phyloP scores from a whole-genome alignment of 2,113 vertebrate species.

The Cebidichthys violaceus region DNA sequence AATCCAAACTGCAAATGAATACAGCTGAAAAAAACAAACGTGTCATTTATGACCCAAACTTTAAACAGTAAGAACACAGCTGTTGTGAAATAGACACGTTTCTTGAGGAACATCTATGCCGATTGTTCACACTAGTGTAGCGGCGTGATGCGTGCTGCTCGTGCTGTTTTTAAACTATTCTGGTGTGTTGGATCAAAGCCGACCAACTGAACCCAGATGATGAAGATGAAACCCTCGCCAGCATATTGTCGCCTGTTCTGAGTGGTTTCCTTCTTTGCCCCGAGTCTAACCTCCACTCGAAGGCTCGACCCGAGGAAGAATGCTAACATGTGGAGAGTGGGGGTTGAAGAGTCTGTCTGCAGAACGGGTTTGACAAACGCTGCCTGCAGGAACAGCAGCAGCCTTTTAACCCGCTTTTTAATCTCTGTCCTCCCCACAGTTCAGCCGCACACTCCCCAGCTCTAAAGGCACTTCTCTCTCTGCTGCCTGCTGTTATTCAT shows the following conservation, averaged over 20 bases:
- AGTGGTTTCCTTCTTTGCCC: conserved; percentile 65
- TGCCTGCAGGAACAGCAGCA: conserved; percentile 60
- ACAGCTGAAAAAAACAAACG: not conserved
- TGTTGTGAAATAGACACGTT: not conserved
- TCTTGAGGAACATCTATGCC: not conserved
- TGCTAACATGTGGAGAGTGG: conserved; percentile 64
- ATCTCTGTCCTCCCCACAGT: conserved; percentile 74
- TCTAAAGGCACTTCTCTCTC: conserved; percentile 18
- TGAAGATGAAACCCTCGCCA: not conserved
- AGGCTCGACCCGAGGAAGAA: conserved; percentile 73
- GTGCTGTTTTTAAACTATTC: conserved; percentile 33
- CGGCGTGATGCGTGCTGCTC: not conserved
- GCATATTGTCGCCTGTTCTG: conserved; percentile 37
- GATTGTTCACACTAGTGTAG: conserved; percentile 5
- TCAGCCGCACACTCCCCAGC: conserved; percentile 53
- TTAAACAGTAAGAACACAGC: conserved; percentile 3
- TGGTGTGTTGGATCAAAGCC: conserved; percentile 26
- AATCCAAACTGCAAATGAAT: conserved; percentile 10
- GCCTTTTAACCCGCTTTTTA: conserved; percentile 68
- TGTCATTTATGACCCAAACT: conserved; percentile 9
- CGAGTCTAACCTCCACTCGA: conserved; percentile 66
- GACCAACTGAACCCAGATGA: conserved; percentile 7
- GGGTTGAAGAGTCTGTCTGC: conserved; percentile 59
- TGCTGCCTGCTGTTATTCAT: conserved; percentile 14
- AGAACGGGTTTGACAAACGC: conserved; percentile 73